Evolutionary conservation across 1,140 invertebrate species (phyloP), one percentile per base, ranked within the genome.

Genomic region (Papilio helenus): DNA sequence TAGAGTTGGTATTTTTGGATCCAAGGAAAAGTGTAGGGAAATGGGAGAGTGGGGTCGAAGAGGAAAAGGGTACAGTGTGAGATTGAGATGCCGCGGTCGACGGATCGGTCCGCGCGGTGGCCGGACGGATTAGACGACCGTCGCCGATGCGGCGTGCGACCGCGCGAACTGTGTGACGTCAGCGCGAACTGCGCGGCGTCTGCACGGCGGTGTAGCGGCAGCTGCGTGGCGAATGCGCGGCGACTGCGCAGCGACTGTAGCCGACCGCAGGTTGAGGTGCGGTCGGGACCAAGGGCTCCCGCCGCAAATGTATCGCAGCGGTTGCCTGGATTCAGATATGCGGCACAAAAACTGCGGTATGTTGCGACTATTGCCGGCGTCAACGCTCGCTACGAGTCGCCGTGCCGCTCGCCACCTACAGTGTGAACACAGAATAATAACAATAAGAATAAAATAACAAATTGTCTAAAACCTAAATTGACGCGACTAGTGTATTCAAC

Each of bases 401-500:
- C 91, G 92, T 91, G 90, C 93, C 93, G 92, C 93, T 93, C 92
- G 93, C 93, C 93, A 93, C 92, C 93, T 94, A 68, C 16, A 68
- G 61, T 34, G 61, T 68, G 34, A 68, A 68, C 61, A 68, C 26
- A 68, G 29, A n/a, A n/a, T n/a, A n/a, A n/a, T n/a, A n/a, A 34
- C 26, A 29, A 26, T 68, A 29, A 29, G 82, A 61, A 55, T 79
- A 77, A 72, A 73, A 83, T 55, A 55, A 20, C 18, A 9, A 55
- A 55, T 20, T 5, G 1, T 26, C 23, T 12, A 2, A 18, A 58
- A 23, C 9, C 10, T 26, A 61, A 26, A 26, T 26, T 61, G 58
- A 16, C 10, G 9, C 20, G 9, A 9, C 2, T 55, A 55, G 51
- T 55, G 18, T 20, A 71, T n/a, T 8, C n/a, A 26, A 61, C 26